Evolutionary conservation across 1,140 invertebrate species (phyloP).

Genomic region (Caenorhabditis inopinata): DNA sequence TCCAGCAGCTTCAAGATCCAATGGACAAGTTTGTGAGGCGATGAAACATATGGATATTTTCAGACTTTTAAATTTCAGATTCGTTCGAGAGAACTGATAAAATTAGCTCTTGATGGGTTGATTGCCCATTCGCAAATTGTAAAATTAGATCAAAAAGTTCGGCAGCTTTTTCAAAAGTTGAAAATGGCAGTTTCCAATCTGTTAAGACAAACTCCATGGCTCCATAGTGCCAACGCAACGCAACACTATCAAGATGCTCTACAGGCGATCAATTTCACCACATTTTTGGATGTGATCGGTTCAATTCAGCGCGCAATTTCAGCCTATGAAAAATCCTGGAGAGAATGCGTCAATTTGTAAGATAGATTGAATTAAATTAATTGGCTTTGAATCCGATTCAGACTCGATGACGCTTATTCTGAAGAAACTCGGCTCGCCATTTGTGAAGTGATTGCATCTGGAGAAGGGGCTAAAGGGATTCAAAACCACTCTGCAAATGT

Average conservation of each 20-base stretch:
- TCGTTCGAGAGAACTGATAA: background rate
- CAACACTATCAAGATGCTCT: background rate
- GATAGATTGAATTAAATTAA: background rate
- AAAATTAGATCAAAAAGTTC: background rate
- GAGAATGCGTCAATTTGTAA: background rate
- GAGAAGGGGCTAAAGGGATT: background rate
- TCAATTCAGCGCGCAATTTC: too few relatives aligned
- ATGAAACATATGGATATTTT: background rate
- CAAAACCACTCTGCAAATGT: background rate
- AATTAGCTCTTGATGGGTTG: background rate
- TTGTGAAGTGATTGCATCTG: background rate
- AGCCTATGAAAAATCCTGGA: background rate
- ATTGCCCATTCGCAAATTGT: background rate
- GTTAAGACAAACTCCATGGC: background rate
- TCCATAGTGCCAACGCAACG: background rate
- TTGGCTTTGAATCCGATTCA: background rate
- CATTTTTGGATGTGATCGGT: background rate
- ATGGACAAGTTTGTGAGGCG: background rate
- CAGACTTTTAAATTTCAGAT: background rate
- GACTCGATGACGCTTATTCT: background rate
- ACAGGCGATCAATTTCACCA: background rate
- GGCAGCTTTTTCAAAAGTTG: background rate
- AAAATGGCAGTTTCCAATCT: background rate
- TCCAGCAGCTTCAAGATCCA: background rate
- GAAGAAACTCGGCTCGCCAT: background rate